Percentiles rank a stretch among this genome's conserved stretches.
Conservation (phyloP, 2,888 invertebrate species). For the Steinernema scapterisci region DNA sequence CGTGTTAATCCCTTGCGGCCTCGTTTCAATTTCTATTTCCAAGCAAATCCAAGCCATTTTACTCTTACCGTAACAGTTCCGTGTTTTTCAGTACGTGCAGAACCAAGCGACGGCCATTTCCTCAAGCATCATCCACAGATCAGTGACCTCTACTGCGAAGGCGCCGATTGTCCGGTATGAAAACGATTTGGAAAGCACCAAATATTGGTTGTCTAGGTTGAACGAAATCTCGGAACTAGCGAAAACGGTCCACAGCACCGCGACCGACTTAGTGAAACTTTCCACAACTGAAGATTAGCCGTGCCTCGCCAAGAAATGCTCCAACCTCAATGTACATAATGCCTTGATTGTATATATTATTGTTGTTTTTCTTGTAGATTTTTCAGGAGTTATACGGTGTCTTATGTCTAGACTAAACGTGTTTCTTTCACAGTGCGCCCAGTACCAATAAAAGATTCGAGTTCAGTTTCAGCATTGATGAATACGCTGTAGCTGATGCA, state of each 20-base stretch:
- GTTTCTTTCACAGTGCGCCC: too few relatives aligned
- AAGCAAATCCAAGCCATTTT: neutral
- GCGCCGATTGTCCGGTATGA: neutral
- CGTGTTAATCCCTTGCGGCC: too few relatives aligned
- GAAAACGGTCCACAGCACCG: neutral
- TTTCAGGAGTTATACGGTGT: too few relatives aligned
- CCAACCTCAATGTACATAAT: too few relatives aligned
- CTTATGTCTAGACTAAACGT: too few relatives aligned
- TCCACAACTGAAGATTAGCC: neutral
- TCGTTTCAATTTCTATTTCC: neutral
- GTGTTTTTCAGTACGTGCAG: neutral
- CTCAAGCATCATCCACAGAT: too few relatives aligned
- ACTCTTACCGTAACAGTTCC: too few relatives aligned
- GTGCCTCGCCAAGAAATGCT: neutral
- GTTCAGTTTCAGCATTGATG: too few relatives aligned
- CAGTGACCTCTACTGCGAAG: neutral
- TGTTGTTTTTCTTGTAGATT: too few relatives aligned
- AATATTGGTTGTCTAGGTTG: neutral
- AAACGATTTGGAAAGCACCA: neutral
- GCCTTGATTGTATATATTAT: too few relatives aligned
- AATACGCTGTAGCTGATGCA: too few relatives aligned
- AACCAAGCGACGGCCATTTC: neutral
- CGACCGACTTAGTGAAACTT: neutral
- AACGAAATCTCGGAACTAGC: neutral
- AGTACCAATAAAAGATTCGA: too few relatives aligned